Conservation (phyloP, 2,113 vertebrate genomes). For the Falcunculus frontatus region DNA sequence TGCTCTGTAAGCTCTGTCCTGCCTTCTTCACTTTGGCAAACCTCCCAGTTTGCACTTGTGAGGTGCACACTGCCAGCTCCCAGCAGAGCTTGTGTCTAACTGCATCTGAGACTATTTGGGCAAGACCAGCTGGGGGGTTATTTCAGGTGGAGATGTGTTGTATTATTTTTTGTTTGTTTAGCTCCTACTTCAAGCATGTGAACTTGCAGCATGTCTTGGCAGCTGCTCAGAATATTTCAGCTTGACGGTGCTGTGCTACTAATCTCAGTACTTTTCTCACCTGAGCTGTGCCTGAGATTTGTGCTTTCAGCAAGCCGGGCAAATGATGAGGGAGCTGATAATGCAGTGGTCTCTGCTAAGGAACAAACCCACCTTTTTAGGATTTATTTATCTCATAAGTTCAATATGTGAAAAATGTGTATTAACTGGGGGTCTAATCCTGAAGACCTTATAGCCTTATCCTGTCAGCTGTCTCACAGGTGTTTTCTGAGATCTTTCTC, state of each 20-base stretch:
- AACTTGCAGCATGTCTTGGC: accelerated
- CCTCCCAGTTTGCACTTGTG: neutral
- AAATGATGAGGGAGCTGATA: neutral
- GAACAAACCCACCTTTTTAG: neutral
- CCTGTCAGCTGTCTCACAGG: neutral
- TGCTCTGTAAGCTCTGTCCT: neutral
- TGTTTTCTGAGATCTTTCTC: neutral
- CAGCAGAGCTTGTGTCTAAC: neutral
- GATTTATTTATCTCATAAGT: neutral
- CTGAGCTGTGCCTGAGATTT: neutral
- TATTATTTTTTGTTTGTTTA: neutral
- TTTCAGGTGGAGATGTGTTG: neutral
- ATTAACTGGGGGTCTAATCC: neutral
- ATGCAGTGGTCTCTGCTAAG: neutral
- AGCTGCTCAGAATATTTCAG: neutral
- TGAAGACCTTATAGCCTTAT: neutral
- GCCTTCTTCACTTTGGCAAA: neutral
- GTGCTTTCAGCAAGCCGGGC: neutral
- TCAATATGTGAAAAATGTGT: neutral
- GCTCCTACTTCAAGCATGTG: neutral
- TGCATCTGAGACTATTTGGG: neutral
- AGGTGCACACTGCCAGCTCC: neutral
- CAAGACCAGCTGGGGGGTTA: neutral
- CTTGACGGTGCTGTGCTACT: neutral
- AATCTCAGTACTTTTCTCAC: neutral